Base-by-base conservation (phyloP, 2,797 vertebrate species). In the Cercopithecus diana region DNA sequence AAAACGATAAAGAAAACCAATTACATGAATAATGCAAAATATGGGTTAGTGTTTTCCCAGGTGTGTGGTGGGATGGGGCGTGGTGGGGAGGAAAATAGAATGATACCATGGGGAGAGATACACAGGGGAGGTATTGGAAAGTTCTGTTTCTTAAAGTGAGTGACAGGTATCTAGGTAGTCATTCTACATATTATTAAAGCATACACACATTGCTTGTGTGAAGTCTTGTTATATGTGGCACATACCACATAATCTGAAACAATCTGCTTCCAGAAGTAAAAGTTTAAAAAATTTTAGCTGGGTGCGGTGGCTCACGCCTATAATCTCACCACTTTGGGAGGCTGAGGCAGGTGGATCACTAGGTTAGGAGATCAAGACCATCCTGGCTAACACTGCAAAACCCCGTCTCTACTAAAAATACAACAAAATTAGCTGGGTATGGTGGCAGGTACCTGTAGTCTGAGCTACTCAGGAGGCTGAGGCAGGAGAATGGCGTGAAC, bases 111-210 rank as follows among this genome's bases (percentile, higher is more conserved):
- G 45, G 48, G 58, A 67, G 1, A 26, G 80, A 11, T 17, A 45
- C 10, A 4, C 12, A 14, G 7, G 8, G 11, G 15, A 77, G 3
- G 45, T 52, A 1, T 0, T 41, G 7, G n/a, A 43, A 30, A 28
- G 24, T 64, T 64, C 10, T 41, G 8, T 41, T 39, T 79, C 75
- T 86, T 26, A 8, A 73, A 39, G 30, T 75, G 39, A 87, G 6
- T 6, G 0, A 45, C 8, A 30, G 14, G 14, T 75, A 19, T 11
- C 0, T 41, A 3, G 5, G 20, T 73, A 6, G 48, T 61, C 52
- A 7, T 75, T 86, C 73, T 75, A 0, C 39, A 30, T 55, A 22
- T 20, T 70, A 50, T n/a, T 93, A 52, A 43, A 70, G 8, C n/a
- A 13, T 11, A 33, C 22, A 1, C 24, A 61, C 4, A 8, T 80